Conservation (phyloP, 2,113 vertebrate genomes). For the Pyxicephalus adspersus region DNA sequence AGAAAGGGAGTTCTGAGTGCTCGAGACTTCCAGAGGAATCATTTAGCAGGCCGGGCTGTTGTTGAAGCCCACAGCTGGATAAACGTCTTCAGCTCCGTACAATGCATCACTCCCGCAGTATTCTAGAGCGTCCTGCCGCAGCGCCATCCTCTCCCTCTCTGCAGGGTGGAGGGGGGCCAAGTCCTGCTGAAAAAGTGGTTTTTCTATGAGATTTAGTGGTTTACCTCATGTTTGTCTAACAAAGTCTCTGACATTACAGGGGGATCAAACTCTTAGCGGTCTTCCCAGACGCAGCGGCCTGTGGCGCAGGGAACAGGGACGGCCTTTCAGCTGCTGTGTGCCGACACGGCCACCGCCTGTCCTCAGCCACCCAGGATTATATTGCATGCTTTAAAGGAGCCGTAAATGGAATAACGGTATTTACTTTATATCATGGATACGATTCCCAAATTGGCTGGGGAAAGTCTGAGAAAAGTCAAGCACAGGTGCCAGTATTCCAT, state of each 20-base stretch:
- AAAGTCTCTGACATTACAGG: constrained; percentile 48
- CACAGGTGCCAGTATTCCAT: too few relatives aligned
- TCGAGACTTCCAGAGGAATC: too few relatives aligned
- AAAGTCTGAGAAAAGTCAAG: too few relatives aligned
- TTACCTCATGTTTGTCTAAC: constrained; percentile 53
- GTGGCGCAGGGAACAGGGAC: background rate
- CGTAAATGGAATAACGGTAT: too few relatives aligned
- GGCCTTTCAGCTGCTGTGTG: background rate
- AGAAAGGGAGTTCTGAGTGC: too few relatives aligned
- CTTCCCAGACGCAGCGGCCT: constrained; percentile 4
- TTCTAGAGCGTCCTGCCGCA: background rate
- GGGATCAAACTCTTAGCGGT: constrained; percentile 46
- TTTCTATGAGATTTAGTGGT: constrained; percentile 53
- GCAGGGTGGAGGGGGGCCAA: constrained; percentile 34
- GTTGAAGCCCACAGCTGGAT: too few relatives aligned
- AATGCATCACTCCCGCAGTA: background rate
- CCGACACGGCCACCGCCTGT: too few relatives aligned
- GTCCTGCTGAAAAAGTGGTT: constrained; percentile 34
- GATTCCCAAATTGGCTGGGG: too few relatives aligned
- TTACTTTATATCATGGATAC: too few relatives aligned
- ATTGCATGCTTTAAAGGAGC: too few relatives aligned
- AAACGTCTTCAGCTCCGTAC: too few relatives aligned
- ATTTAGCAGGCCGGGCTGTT: too few relatives aligned
- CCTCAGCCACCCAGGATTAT: background rate
- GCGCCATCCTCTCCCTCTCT: background rate